Evolutionary conservation across 2,888 invertebrate species (phyloP), one percentile per base, ranked within the genome.

Genomic region (Sepioteuthis lessoniana): DNA sequence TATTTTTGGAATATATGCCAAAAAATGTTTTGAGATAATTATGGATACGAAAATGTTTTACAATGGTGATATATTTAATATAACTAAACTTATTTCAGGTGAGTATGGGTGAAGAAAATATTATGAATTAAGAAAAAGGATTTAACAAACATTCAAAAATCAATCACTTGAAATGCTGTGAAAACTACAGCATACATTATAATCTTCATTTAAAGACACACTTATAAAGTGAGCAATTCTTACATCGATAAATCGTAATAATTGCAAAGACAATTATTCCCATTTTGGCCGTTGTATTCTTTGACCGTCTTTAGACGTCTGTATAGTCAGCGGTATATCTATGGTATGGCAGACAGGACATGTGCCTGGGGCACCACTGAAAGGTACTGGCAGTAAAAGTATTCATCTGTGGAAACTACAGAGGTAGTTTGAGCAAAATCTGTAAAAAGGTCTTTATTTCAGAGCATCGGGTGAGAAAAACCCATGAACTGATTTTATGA

Each of bases 161-260:
- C 16, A 13, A 19, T 16, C 19, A 10, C 16, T 76, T 16, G n/a
- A 76, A 76, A 76, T 76, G 76, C 76, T 76, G 76, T 16, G 16
- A 76, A 76, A 76, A 76, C 16, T 35, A 76, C 76, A 76, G 76
- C 76, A 35, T n/a, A 76, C 76, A n/a, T 35, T 76, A 76, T 10
- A 76, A 76, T 76, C 76, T 76, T n/a, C n/a, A n/a, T n/a, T 76
- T 76, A 76, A 76, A 76, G 76, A n/a, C n/a, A 76, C n/a, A 76
- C 10, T 35, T 16, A 16, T 35, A 76, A 76, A 76, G n/a, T n/a
- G 13, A 8, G n/a, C 7, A 31, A n/a, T 76, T 31, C 76, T 76
- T 76, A 31, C 76, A 31, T 28, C 31, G 25, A n/a, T 25, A 60
- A 60, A 60, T 76, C 76, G 10, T 76, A 31, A 76, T 76, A 31